phyloP scores from a whole-genome alignment of 2,888 invertebrate genomes.

The Drosophila peninsularis region DNA sequence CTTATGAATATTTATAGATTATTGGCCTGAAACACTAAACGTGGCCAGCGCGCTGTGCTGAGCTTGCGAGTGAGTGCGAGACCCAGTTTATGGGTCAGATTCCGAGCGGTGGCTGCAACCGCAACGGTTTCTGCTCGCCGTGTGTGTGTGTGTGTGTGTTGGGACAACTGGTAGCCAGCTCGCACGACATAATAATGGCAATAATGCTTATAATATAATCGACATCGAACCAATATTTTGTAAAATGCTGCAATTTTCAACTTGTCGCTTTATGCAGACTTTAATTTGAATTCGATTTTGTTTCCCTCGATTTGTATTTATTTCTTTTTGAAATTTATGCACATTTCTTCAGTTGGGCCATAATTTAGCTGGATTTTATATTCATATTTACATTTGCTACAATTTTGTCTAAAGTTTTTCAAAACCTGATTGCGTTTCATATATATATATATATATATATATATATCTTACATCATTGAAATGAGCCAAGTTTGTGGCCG shows the following conservation, averaged over 20 bases:
- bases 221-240: slow-evolving; percentile 49
- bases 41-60: slow-evolving; percentile 30
- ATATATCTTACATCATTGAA: slow-evolving; percentile 62
- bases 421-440: slow-evolving; percentile 35
- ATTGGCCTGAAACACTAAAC: slow-evolving; percentile 42
- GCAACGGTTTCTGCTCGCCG: slow-evolving; percentile 21
- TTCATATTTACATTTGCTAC: slow-evolving; percentile 58
- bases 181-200: slow-evolving; percentile 62
- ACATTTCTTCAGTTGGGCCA: slow-evolving; percentile 57
- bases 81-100: slow-evolving; percentile 61
- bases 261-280: slow-evolving; percentile 39
- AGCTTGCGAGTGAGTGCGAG: slow-evolving; percentile 23
- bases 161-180: slow-evolving; percentile 44
- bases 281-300: slow-evolving; percentile 19
- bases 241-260: slow-evolving; percentile 59
- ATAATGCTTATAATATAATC: slow-evolving; percentile 73
- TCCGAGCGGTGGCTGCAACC: slow-evolving; percentile 21
- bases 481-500: slow-evolving; percentile 54
- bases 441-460: neutral
- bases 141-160: slow-evolving; percentile 15
- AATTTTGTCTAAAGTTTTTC: slow-evolving; percentile 31
- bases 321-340: slow-evolving; percentile 52
- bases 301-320: slow-evolving; percentile 10
- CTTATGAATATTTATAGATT: slow-evolving; percentile 77
- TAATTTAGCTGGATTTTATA: slow-evolving; percentile 44